Base-by-base conservation (phyloP, 2,888 invertebrate species). In the Ennomos erosarius region DNA sequence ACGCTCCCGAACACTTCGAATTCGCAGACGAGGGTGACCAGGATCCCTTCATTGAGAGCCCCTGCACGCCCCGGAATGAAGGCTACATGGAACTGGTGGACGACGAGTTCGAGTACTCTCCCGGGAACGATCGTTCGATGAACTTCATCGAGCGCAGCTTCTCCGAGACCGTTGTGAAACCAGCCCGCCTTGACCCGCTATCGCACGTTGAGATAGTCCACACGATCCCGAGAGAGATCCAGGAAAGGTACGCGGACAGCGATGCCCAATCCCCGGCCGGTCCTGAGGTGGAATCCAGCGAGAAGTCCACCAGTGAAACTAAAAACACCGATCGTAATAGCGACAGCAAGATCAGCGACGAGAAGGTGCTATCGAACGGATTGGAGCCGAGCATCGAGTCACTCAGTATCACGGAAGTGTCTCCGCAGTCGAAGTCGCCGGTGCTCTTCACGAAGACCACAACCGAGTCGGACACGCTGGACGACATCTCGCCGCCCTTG, bases 1-100 rank as follows among this genome's bases (percentile, higher is more conserved):
- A 94, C 59, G 95, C 96, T 50, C 90, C 95, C 45, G 97, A 97
- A 68, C 95, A 96, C 75, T 96, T 97, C 67, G 97, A 97, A 76
- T 98, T 96, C 76, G 97, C 96, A 93, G 98, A 98, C 77, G 97
- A 97, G 0, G 97, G 97, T 0, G 97, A 96, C 0, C 96, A 96
- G 75, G 96, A 96, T n/a, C 94, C 95, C 13, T 94, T 95, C 11
- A 90, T 95, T 4, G 96, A 95, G 70, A 94, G 76, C 1, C 85
- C 87, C 1, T 65, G 67, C 1, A 82, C 82, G 1, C 87, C 83
- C 1, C 79, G 75, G 39, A 90, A 89, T 65, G 83, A 83, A 51
- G 88, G 87, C 9, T 92, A 88, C 65, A 89, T 92, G 88, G 90
- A 90, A 59, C 75, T 90, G 6, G 88, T 90, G 2, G 89, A 90